Conservation (phyloP, 2,888 invertebrate genomes). For the Oligia fasciuncula region DNA sequence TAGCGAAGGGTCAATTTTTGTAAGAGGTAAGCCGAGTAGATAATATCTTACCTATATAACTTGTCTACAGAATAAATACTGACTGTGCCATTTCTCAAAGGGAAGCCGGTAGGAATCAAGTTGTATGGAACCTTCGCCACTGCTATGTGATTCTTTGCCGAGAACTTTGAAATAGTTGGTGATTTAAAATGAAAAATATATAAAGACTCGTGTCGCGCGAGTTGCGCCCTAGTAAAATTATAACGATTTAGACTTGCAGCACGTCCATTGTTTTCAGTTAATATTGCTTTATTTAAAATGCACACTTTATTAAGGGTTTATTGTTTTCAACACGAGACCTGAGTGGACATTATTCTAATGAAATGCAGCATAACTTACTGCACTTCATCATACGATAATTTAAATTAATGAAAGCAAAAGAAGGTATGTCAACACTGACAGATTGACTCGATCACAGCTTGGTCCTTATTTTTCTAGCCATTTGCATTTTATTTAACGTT, state of each 20-base stretch:
- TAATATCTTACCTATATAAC: no score
- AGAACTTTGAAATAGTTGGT: neutral
- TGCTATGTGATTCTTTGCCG: no score
- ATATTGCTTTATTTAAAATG: neutral
- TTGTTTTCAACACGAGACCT: neutral
- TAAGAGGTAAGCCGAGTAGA: no score
- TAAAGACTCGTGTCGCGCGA: no score
- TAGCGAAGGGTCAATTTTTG: no score
- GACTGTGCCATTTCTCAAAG: no score
- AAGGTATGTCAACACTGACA: neutral
- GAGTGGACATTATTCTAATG: neutral
- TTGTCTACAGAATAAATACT: no score
- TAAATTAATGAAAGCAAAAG: conserved; percentile 14
- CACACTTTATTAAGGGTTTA: neutral
- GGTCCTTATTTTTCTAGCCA: neutral
- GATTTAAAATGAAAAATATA: neutral
- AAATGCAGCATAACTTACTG: neutral
- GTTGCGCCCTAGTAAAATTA: neutral
- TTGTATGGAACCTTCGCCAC: no score
- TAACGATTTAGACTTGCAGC: conserved; percentile 5
- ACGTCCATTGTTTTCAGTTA: conserved; percentile 9
- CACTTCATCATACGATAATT: neutral
- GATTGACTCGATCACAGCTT: neutral
- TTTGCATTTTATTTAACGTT: neutral
- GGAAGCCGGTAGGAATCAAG: no score